A percentile compares a stretch with the other conserved stretches of the same genome.
phyloP scores from a whole-genome alignment of 2,888 invertebrate species.

The Rugalucina vietnamica region DNA sequence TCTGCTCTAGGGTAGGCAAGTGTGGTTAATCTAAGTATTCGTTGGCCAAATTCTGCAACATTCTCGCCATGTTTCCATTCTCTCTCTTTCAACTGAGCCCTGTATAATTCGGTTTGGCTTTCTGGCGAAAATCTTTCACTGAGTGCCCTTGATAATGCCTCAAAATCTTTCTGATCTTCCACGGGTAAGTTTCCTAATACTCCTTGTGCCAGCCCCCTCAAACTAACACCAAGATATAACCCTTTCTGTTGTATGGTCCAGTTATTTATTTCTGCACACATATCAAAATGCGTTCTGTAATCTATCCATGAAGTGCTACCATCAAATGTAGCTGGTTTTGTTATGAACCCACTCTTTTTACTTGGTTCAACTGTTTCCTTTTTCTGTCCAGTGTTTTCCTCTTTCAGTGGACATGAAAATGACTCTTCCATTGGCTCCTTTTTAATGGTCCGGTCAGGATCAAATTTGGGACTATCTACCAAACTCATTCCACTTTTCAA shows the following conservation, averaged over 20 bases:
- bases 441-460: no score
- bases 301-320: neutral
- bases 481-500: no score
- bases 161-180: neutral
- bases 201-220: no score
- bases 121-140: no score
- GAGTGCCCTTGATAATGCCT: neutral
- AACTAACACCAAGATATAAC: no score
- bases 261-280: neutral
- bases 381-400: no score
- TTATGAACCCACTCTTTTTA: no score
- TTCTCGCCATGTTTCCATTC: neutral
- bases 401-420: no score
- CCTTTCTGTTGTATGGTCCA: neutral
- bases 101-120: no score
- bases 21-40: neutral
- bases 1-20: conserved; percentile 1
- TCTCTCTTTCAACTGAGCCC: neutral
- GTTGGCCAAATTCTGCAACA: neutral
- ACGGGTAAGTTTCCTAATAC: neutral
- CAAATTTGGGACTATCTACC: no score
- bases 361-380: no score
- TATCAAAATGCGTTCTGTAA: neutral
- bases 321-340: conserved; percentile 5
- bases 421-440: no score